These are phyloP conservation scores for Trinorchestia longiramus DNA, from an alignment of 1,140 invertebrate genomes.

Conservation along the genomic window DNA sequence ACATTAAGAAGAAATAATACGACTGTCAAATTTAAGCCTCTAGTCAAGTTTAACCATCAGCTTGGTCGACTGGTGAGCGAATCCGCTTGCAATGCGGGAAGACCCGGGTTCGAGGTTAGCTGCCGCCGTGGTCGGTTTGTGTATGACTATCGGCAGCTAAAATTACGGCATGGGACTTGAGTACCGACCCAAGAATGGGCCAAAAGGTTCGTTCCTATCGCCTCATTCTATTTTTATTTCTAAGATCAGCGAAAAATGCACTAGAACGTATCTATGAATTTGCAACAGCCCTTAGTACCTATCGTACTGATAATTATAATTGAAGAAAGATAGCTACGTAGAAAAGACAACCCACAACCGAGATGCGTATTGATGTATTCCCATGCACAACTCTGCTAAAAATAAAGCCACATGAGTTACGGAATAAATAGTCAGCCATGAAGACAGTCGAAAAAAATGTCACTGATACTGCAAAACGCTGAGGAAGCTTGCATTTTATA, in stretches of 20 bases:
- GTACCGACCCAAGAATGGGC: too few relatives aligned
- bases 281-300: background rate
- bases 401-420: background rate
- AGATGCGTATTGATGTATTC: background rate
- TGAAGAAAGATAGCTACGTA: background rate
- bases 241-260: background rate
- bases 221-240: too few relatives aligned
- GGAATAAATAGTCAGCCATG: background rate
- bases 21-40: too few relatives aligned
- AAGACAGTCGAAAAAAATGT: background rate
- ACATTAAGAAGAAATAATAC: too few relatives aligned
- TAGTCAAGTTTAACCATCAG: too few relatives aligned
- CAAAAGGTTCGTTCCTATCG: too few relatives aligned
- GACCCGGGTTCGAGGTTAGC: too few relatives aligned
- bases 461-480: background rate
- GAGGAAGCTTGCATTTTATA: background rate
- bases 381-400: background rate
- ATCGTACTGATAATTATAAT: background rate
- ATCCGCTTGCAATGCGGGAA: too few relatives aligned
- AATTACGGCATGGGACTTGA: too few relatives aligned
- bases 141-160: too few relatives aligned
- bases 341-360: background rate
- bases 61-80: too few relatives aligned
- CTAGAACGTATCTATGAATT: background rate
- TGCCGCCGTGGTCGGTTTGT: too few relatives aligned